Evolutionary conservation across 2,888 invertebrate genomes (phyloP), one percentile per base, ranked within the genome.

Genomic region (Amphipoea lucens): DNA sequence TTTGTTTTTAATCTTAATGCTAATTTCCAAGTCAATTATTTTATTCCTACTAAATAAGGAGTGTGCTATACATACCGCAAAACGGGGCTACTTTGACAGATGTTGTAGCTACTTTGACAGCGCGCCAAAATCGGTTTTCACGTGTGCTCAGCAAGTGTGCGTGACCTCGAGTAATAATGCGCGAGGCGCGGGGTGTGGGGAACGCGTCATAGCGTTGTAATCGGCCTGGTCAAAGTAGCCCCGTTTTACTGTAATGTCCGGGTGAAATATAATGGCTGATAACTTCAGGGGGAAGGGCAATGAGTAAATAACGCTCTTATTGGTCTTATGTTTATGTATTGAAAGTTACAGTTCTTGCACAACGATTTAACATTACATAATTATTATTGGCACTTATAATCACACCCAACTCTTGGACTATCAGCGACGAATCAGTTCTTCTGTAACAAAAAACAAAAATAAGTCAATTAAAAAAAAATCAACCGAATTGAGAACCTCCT

Each of bases 301-400:
- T 7, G 40, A 71, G 40, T 40, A 40, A 80, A 77, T 63, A 84
- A 80, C 12, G 51, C 74, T 74, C 66, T 3, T 9, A 57, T 70
- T 73, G 72, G 45, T 76, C 71, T 84, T 81, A 57, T 65, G 40
- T 83, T 82, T 75, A 74, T 82, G 83, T 85, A 85, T 82, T 85
- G 73, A 89, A 89, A 87, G 82, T 85, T 78, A 82, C 70, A 82
- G 74, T 78, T 79, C 83, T 82, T 70, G 70, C 72, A 87, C 71
- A 74, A 9, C 70, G 62, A 78, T 79, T 81, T 82, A 76, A 76
- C 48, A 79, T 66, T 86, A 83, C 67, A 86, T 88, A 84, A 86
- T 83, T 78, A 79, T 87, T 88, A 85, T 89, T 91, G 90, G 91
- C 90, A 91, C 91, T 84, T 85, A 71, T 76, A 79, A 79, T 86